Evolutionary conservation across 2,113 vertebrate genomes (phyloP).

Genomic region (Coturnix japonica): DNA sequence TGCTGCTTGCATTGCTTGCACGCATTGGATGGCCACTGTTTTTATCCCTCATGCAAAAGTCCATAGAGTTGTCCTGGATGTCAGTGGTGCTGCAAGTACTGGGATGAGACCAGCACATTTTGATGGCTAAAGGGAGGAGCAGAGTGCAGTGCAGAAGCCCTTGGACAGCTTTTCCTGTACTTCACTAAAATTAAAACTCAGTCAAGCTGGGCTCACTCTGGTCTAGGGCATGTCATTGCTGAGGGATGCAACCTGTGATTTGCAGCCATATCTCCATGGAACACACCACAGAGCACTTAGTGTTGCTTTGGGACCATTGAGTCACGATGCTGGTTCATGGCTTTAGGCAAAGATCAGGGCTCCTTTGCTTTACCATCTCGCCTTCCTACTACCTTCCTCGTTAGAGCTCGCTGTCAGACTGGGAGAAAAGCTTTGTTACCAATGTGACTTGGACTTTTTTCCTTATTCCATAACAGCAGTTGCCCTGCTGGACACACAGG

Average conservation of each 20-base stretch:
- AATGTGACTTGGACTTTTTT: background rate
- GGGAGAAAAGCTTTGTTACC: background rate
- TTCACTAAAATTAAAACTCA: constrained; percentile 94
- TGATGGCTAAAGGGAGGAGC: background rate
- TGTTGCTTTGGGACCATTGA: background rate
- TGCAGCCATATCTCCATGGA: background rate
- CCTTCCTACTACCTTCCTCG: background rate
- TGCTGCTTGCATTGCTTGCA: background rate
- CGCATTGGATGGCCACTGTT: background rate
- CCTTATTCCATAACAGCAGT: background rate
- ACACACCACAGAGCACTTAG: background rate
- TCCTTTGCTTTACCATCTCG: background rate
- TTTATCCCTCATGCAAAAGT: background rate
- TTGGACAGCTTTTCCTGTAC: constrained; percentile 59
- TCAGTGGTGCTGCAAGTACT: background rate
- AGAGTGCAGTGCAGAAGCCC: fast-evolving
- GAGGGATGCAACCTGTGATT: background rate
- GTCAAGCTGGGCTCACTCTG: constrained; percentile 83
- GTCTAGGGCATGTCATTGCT: background rate
- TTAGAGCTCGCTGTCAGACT: background rate
- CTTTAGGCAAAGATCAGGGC: background rate
- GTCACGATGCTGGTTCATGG: background rate
- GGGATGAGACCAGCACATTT: background rate
- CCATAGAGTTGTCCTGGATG: background rate
- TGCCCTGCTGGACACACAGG: background rate